Evolutionary conservation across 2,797 vertebrate genomes (phyloP).

Genomic region (Sebastes iracundus): DNA sequence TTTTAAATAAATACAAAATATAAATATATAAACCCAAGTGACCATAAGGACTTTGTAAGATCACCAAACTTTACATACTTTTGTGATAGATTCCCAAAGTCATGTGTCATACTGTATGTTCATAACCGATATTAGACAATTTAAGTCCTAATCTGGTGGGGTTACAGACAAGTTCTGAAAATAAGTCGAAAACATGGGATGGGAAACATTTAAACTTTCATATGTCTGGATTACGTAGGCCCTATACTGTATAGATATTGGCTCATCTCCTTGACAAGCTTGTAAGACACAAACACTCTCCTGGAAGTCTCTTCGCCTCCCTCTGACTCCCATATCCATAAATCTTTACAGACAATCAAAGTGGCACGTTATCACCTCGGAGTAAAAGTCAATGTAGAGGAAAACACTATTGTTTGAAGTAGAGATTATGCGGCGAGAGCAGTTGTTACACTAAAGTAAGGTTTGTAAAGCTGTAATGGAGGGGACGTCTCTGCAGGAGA

Average conservation of each 20-base stretch:
- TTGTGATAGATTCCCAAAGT: too few species aligned
- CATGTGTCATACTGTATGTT: too few species aligned
- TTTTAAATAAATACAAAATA: too few species aligned
- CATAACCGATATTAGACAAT: too few species aligned
- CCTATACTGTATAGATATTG: slow-evolving; percentile 5
- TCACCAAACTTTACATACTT: too few species aligned
- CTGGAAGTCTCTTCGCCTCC: background rate
- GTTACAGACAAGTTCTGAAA: too few species aligned
- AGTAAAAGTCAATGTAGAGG: slow-evolving; percentile 28
- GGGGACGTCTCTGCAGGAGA: slow-evolving; percentile 65
- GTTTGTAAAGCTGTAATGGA: slow-evolving; percentile 72
- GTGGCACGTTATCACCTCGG: slow-evolving; percentile 7
- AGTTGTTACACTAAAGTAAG: slow-evolving; percentile 63
- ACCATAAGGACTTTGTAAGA: too few species aligned
- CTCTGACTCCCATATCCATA: slow-evolving; percentile 31
- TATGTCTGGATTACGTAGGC: background rate
- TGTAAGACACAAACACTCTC: slow-evolving; percentile 20
- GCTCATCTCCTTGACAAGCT: slow-evolving; percentile 12
- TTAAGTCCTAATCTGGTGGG: too few species aligned
- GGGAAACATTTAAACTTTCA: slow-evolving; percentile 10
- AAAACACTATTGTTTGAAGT: slow-evolving; percentile 57
- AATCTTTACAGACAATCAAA: slow-evolving; percentile 40
- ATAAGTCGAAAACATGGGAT: too few species aligned
- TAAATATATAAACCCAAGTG: too few species aligned
- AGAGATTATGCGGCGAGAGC: slow-evolving; percentile 59